Evolutionary conservation across 2,797 vertebrate species (phyloP), one percentile per base, ranked within the genome.

Genomic region (Peromyscus aztecus): DNA sequence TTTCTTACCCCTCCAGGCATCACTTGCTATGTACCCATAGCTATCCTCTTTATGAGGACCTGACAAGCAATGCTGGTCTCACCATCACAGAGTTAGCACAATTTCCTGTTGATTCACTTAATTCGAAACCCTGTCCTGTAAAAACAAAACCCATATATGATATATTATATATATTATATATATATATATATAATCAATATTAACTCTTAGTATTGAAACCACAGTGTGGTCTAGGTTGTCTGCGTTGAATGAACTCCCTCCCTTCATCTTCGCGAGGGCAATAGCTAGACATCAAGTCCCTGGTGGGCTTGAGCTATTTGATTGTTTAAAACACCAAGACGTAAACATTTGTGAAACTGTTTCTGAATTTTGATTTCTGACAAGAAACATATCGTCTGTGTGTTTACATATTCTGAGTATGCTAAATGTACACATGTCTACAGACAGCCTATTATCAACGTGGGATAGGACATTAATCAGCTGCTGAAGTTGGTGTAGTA

Each of bases 361-460:
- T 90, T 3, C 19, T 34, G 34, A 61, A 37, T 63, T 97, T 89
- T 89, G 7, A 37, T 93, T 94, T 96, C 49, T 89, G 57, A 77
- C 0, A 61, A 91, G 55, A 95, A 83, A 94, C 16, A 75, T 21
- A 27, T 46, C 52, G 21, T 84, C 90, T 82, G 17, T 90, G 75
- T 46, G 78, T 89, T 85, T 94, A 89, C 24, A 81, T 90, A 76
- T 83, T 65, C 17, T 87, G 9, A 93, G 3, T 78, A 81, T 85
- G 84, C 34, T 13, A 63, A 85, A 69, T 78, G 21, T 85, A n/a
- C 52, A 90, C 10, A 96, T 88, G 76, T 78, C 13, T 61, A 34
- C 43, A 85, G 57, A 40, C 31, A 83, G 27, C 10, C 46, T 84
- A 71, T 78, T 37, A 81, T 57, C 49, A 83, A 82, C 24, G 14